Base-by-base conservation (phyloP, 1,140 invertebrate species). In the Ooceraea biroi region DNA sequence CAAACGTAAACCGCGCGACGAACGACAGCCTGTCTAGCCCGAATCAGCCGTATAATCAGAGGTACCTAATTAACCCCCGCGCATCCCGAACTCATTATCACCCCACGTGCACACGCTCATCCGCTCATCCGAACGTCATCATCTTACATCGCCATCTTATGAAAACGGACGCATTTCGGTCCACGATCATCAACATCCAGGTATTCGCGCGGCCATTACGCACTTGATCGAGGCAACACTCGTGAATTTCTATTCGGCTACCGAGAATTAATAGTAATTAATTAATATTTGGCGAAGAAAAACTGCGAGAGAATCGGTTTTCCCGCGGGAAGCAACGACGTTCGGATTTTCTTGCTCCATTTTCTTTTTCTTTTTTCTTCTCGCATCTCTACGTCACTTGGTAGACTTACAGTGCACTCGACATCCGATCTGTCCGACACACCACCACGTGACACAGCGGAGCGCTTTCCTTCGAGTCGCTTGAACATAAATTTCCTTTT, bases 1-100 rank as follows among this genome's bases (percentile, higher is more conserved):
- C 97, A 46, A 97, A 97, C 90, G 96, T 97, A 66, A 97, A 97
- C 91, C 95, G 97, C 95, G 95, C 95, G 82, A 95, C 96, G 14
- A 95, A 95, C 17, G 96, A 97, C 87, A 96, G 85, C 71, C 89
- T 94, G 74, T 91, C 92, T 78, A 94, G 93, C 88, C 94, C 94
- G 58, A 94, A 91, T 91, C 94, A 94, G 86, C 93, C 93, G 66
- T 94, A 94, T 88, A 94, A 94, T 92, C 93, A 93, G 82, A 94
- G 93, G 93, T 94, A 94, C 1, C 22, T 78, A 22, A 61, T 87
- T 76, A 61, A 36, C 36, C 10, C n/a, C 46, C 36, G 19, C 14
- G 30, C 46, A 14, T 50, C 55, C 5, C 12, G 14, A 72, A 11
- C 22, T 27, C 5, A 69, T 50, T 22, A 25, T 46, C 46, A 76